Percentiles rank a stretch among this genome's conserved stretches.
Conservation (phyloP, 1,140 invertebrate species). For the Amphibalanus amphitrite region DNA sequence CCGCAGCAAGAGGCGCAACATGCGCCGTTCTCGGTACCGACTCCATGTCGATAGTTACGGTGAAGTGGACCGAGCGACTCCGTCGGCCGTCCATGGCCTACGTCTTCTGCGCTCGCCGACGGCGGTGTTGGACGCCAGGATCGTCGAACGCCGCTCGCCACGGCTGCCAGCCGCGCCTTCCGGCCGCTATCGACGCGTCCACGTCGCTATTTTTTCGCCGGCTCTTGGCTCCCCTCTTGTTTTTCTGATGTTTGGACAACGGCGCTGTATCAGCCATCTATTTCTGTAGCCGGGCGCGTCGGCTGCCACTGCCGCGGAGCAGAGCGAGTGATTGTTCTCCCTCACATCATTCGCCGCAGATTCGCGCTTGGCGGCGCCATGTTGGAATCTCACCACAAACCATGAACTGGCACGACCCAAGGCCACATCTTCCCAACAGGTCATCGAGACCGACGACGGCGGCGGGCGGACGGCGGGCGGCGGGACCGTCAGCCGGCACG, state of each 20-base stretch:
- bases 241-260: slow-evolving; percentile 1
- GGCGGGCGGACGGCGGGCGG: no score
- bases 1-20: no score
- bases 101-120: no score
- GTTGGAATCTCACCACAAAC: not conserved
- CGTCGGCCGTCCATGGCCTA: no score
- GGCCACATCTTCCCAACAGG: not conserved
- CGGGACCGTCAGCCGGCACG: no score
- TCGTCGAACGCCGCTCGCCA: not conserved
- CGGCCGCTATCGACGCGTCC: not conserved
- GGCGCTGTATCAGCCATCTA: not conserved
- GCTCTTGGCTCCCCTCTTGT: not conserved
- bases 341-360: not conserved
- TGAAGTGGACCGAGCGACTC: not conserved
- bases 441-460: not conserved
- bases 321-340: not conserved
- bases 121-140: no score
- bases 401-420: not conserved
- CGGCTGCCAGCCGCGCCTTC: not conserved
- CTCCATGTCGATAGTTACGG: no score
- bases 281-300: not conserved
- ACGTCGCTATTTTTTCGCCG: not conserved
- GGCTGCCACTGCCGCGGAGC: not conserved
- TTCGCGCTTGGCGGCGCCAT: no score
- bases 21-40: no score